phyloP scores from a whole-genome alignment of 2,888 invertebrate genomes.

The Brenthis hecate region DNA sequence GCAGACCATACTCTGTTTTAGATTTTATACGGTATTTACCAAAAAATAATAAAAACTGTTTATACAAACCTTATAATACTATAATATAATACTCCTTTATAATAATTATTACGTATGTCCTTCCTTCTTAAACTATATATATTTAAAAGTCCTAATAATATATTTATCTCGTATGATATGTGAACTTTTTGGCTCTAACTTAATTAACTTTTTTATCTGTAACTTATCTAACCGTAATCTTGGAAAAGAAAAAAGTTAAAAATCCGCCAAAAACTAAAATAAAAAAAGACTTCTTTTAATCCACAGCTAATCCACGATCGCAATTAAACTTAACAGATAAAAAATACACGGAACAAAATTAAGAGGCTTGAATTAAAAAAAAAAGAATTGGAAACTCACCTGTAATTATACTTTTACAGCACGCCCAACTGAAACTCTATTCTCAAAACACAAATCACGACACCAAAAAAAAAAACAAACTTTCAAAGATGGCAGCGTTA shows the following conservation, averaged over 20 bases:
- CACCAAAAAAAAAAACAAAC: constrained; percentile 42
- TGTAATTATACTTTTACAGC: constrained; percentile 3
- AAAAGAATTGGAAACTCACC: constrained; percentile 2
- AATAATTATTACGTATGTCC: no score
- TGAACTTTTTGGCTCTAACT: no score
- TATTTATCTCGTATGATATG: no score
- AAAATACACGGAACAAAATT: constrained; percentile 1
- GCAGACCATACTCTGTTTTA: not conserved
- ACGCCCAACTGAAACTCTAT: not conserved
- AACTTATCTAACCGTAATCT: not conserved
- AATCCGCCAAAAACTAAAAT: constrained; percentile 1
- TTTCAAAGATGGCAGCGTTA: constrained; percentile 20
- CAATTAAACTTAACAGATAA: constrained; percentile 12
- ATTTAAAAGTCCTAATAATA: no score
- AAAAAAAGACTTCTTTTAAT: constrained; percentile 8
- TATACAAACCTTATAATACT: no score
- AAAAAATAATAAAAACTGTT: not conserved
- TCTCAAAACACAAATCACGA: constrained; percentile 49
- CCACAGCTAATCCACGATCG: constrained; percentile 8
- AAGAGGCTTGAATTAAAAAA: not conserved
- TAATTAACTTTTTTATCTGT: not conserved
- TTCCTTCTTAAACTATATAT: no score
- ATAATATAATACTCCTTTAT: no score
- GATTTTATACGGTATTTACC: not conserved
- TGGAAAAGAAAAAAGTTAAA: not conserved